Percentiles rank a stretch among this genome's conserved stretches.
These are phyloP conservation scores for Leptodactylus fuscus DNA, from an alignment of 2,113 vertebrate species.

Conservation along the genomic window DNA sequence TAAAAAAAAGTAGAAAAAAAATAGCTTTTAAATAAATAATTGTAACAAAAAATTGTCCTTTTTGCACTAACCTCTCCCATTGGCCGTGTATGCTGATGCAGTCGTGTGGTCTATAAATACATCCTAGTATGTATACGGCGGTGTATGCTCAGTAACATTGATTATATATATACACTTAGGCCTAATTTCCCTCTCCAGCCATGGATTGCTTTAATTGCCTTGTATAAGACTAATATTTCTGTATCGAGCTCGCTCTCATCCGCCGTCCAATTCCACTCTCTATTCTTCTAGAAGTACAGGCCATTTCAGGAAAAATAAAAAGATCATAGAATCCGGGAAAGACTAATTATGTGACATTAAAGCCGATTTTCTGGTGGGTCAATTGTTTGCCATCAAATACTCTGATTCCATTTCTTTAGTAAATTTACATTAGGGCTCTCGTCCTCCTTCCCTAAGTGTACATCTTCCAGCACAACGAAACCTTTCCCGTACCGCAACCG, in stretches of 20 bases:
- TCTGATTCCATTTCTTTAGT: slow-evolving; percentile 35
- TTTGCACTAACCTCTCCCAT: no score
- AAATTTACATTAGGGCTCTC: slow-evolving; percentile 14
- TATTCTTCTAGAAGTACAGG: slow-evolving; percentile 22
- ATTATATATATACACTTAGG: slow-evolving; percentile 24
- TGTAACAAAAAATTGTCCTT: no score
- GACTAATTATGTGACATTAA: slow-evolving; percentile 48
- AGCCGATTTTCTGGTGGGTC: slow-evolving; percentile 46
- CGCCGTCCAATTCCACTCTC: slow-evolving; percentile 19
- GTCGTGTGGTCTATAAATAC: not conserved
- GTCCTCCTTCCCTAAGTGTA: not conserved
- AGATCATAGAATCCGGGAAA: slow-evolving; percentile 43
- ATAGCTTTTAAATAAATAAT: no score
- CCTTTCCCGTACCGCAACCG: not conserved
- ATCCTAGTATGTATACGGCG: not conserved
- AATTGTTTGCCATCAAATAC: slow-evolving; percentile 49
- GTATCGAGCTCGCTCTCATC: slow-evolving; percentile 19
- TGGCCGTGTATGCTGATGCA: no score
- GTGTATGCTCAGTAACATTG: not conserved
- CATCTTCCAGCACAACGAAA: not conserved
- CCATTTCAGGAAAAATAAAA: slow-evolving; percentile 36
- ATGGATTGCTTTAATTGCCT: slow-evolving; percentile 36
- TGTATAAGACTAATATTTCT: slow-evolving; percentile 41
- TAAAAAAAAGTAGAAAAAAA: no score
- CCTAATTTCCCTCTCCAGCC: slow-evolving; percentile 37